Percentiles rank a stretch among this genome's conserved stretches.
phyloP scores from a whole-genome alignment of 2,113 vertebrate genomes.

The Datnioides undecimradiatus region DNA sequence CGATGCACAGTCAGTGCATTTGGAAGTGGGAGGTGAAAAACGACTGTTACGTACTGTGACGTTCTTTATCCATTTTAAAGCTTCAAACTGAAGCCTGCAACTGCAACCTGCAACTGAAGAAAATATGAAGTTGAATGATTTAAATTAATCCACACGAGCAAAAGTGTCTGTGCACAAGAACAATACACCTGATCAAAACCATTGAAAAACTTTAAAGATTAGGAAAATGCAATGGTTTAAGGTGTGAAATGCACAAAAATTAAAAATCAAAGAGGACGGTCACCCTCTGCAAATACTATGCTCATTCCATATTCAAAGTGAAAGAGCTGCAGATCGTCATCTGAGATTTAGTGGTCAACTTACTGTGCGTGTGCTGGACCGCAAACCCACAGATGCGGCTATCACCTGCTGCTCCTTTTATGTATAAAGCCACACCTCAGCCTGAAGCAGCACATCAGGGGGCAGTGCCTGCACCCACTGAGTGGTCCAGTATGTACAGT shows the following conservation, averaged over 20 bases:
- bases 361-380: not conserved
- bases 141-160: not conserved
- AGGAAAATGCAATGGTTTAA: not conserved
- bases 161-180: not conserved
- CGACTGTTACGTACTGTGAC: slow-evolving; percentile 22
- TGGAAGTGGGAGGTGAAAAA: not conserved
- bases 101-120: not conserved
- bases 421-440: slow-evolving; percentile 23
- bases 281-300: not conserved
- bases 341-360: slow-evolving; percentile 10
- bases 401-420: slow-evolving; percentile 39
- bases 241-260: not conserved
- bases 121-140: not conserved
- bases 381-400: not conserved
- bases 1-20: not conserved
- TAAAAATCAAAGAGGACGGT: not conserved
- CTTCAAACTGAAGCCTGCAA: too few species aligned
- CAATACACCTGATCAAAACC: not conserved
- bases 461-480: not conserved
- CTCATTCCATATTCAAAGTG: not conserved
- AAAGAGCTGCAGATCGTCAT: not conserved
- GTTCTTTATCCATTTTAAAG: slow-evolving; percentile 38
- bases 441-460: not conserved
- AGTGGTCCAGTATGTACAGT: not conserved
- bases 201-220: not conserved